phyloP scores from a whole-genome alignment of 92 coral and sea anemone species.

The Palythoa caribaeorum region DNA sequence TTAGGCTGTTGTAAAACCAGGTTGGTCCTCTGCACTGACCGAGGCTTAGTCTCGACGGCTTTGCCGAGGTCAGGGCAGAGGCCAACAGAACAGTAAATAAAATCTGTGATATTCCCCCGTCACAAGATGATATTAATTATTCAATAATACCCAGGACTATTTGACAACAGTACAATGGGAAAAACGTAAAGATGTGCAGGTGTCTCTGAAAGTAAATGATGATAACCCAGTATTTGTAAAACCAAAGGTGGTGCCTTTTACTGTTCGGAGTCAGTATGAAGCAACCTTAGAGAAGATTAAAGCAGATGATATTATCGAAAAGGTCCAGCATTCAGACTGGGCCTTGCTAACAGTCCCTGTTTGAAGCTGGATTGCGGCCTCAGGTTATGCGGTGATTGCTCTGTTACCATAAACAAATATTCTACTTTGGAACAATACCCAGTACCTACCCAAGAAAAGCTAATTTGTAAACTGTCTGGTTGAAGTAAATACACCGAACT shows the following conservation, averaged over 20 bases:
- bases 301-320: constrained; percentile 58
- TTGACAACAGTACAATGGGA: constrained; percentile 58
- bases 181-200: constrained; percentile 67
- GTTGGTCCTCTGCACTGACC: too few species aligned
- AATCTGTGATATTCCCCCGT: too few species aligned
- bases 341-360: not conserved
- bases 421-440: too few species aligned
- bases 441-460: not conserved
- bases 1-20: too few species aligned
- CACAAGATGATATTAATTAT: not conserved
- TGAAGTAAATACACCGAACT: constrained; percentile 42
- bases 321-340: constrained; percentile 3
- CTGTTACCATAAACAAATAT: too few species aligned
- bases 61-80: too few species aligned
- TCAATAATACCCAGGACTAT: constrained; percentile 50
- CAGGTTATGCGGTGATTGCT: not conserved
- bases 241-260: constrained; percentile 64
- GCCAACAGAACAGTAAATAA: too few species aligned
- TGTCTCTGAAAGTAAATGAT: constrained; percentile 44
- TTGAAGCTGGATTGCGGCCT: not conserved
- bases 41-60: too few species aligned
- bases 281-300: constrained; percentile 50
- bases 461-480: not conserved
- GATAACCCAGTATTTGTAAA: constrained; percentile 41
- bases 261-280: constrained; percentile 61